A percentile compares a stretch with the other conserved stretches of the same genome.
These are phyloP conservation scores for Watersipora subatra DNA, from an alignment of 1,140 invertebrate genomes.

Conservation along the genomic window DNA sequence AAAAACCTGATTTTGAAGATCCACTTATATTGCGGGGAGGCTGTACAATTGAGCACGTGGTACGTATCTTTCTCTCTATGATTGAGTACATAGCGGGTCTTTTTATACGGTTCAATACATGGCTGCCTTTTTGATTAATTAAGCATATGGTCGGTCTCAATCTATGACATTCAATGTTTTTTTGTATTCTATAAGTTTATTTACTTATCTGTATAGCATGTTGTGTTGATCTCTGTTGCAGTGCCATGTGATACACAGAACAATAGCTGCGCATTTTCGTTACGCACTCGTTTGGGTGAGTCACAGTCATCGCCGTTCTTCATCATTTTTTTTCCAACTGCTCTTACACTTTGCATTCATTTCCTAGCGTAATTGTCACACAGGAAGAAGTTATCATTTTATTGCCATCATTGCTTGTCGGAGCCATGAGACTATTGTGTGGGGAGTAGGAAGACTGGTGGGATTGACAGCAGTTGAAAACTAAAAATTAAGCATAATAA, in stretches of 20 bases:
- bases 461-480: too few relatives aligned
- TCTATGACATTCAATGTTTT: not conserved
- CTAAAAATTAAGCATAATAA: too few relatives aligned
- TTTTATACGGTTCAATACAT: not conserved
- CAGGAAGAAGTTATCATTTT: conserved; percentile 4
- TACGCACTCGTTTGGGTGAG: conserved; percentile 89
- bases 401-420: not conserved
- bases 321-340: not conserved
- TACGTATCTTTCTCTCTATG: conserved; percentile 19
- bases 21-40: conserved; percentile 80
- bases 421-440: conserved; percentile 7
- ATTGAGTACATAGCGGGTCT: not conserved
- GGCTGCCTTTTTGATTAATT: not conserved
- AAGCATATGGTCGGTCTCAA: not conserved
- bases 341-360: not conserved
- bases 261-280: conserved; percentile 78
- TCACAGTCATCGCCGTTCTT: conserved; percentile 3
- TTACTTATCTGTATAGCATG: conserved; percentile 6
- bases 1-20: conserved; percentile 77
- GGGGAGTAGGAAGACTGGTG: too few relatives aligned
- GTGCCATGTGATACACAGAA: conserved; percentile 91
- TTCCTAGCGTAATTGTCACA: not conserved
- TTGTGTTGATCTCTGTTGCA: conserved; percentile 30
- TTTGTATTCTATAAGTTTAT: conserved; percentile 1
- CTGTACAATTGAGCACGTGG: conserved; percentile 83